Percentiles rank a stretch among this genome's conserved stretches.
Evolutionary conservation across 2,113 vertebrate species (phyloP).

Genomic region (Aegypius monachus): DNA sequence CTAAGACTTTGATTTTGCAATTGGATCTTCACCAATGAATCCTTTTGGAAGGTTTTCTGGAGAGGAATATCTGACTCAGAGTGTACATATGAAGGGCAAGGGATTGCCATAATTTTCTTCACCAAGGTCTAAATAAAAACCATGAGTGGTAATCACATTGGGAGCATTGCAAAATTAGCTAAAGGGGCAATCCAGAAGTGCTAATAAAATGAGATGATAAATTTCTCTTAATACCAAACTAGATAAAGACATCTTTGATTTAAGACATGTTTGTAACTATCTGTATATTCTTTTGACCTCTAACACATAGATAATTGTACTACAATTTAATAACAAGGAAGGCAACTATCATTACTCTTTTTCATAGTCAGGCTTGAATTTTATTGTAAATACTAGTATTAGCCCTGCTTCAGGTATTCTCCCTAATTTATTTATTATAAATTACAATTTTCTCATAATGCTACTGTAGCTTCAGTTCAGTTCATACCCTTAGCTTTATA

Average conservation of each 20-base stretch:
- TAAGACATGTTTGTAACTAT: neutral
- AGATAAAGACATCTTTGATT: neutral
- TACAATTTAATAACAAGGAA: neutral
- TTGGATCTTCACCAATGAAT: neutral
- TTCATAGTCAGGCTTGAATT: neutral
- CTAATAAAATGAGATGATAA: neutral
- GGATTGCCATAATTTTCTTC: neutral
- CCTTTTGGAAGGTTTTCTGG: neutral
- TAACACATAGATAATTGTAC: neutral
- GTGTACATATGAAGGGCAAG: neutral
- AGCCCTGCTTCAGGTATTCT: neutral
- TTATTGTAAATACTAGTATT: neutral
- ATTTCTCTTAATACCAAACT: neutral
- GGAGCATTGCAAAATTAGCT: neutral
- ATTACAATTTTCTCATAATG: neutral
- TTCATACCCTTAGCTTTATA: neutral
- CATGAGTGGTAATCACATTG: neutral
- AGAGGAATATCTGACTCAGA: neutral
- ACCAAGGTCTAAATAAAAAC: neutral
- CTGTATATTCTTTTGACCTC: neutral
- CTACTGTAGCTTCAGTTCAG: neutral
- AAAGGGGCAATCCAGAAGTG: neutral
- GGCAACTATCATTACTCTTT: neutral
- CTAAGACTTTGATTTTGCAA: neutral
- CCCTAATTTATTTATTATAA: neutral